phyloP scores from a whole-genome alignment of 1,140 invertebrate species.

The Periplaneta americana region DNA sequence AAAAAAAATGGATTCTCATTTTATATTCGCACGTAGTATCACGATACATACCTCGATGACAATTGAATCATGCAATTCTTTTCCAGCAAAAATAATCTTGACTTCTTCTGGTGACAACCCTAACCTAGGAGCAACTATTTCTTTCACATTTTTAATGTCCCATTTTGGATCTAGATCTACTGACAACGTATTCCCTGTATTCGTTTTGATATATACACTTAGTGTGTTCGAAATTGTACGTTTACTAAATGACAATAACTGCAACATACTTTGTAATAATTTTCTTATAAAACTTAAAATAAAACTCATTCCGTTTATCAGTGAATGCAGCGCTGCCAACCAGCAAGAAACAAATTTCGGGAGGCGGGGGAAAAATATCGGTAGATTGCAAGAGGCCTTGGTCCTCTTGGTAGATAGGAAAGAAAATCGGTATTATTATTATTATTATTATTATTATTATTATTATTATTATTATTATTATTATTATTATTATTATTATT shows the following conservation, averaged over 20 bases:
- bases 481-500: no score
- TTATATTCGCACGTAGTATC: no score
- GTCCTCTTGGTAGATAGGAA: no score
- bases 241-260: conserved; percentile 54
- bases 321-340: no score
- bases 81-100: conserved; percentile 82
- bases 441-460: no score
- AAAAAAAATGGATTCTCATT: no score
- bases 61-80: conserved; percentile 68
- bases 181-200: conserved; percentile 57
- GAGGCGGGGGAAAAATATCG: no score
- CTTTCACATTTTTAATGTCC: conserved; percentile 70
- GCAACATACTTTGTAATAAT: conserved; percentile 53
- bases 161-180: conserved; percentile 68
- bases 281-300: conserved; percentile 47
- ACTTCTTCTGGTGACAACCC: conserved; percentile 63
- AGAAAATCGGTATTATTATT: no score
- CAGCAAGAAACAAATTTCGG: no score
- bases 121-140: conserved; percentile 61
- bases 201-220: conserved; percentile 66
- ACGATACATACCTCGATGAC: conserved; percentile 61
- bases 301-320: conserved; percentile 61
- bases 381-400: no score
- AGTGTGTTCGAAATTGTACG: conserved; percentile 53
- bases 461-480: no score